Evolutionary conservation across 2,113 vertebrate genomes (phyloP).

Genomic region (Ammospiza nelsoni): DNA sequence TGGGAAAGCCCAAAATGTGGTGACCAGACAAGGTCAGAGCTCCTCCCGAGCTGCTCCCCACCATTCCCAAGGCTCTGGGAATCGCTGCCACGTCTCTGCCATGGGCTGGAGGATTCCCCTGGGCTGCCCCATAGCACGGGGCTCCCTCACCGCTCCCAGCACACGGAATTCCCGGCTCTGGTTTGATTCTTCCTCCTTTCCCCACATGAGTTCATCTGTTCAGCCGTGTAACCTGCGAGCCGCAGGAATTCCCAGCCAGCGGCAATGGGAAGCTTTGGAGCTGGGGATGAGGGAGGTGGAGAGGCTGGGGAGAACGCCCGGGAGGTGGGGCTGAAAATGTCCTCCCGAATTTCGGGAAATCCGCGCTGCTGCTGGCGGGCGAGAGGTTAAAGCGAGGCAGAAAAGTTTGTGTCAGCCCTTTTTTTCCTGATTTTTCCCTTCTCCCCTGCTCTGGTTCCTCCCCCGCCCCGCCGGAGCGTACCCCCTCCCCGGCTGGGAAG

Average conservation of each 20-base stretch:
- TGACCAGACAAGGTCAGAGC: background rate
- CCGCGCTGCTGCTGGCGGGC: background rate
- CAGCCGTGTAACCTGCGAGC: constrained; percentile 4
- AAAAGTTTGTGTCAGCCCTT: constrained; percentile 74
- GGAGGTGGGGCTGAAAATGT: constrained; percentile 49
- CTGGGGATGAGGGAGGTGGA: background rate
- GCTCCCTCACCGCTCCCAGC: background rate
- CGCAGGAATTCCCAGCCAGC: background rate
- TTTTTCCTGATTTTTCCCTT: constrained; percentile 25
- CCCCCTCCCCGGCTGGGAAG: constrained; percentile 68
- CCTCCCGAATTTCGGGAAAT: constrained; percentile 40
- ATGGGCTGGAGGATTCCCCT: rapidly evolving
- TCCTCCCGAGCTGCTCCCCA: background rate
- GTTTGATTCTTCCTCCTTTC: background rate
- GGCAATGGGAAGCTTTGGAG: constrained; percentile 4
- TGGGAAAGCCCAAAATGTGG: background rate
- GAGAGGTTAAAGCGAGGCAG: constrained; percentile 46
- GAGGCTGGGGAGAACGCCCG: background rate
- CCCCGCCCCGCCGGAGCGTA: background rate
- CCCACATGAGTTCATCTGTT: background rate
- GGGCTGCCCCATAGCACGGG: background rate
- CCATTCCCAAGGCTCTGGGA: rapidly evolving
- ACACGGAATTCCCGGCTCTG: rapidly evolving
- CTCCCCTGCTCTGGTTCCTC: background rate
- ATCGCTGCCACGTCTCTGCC: rapidly evolving